Evolutionary conservation across 2,797 vertebrate genomes (phyloP), one percentile per base, ranked within the genome.

Genomic region (Hephaestus fuliginosus): DNA sequence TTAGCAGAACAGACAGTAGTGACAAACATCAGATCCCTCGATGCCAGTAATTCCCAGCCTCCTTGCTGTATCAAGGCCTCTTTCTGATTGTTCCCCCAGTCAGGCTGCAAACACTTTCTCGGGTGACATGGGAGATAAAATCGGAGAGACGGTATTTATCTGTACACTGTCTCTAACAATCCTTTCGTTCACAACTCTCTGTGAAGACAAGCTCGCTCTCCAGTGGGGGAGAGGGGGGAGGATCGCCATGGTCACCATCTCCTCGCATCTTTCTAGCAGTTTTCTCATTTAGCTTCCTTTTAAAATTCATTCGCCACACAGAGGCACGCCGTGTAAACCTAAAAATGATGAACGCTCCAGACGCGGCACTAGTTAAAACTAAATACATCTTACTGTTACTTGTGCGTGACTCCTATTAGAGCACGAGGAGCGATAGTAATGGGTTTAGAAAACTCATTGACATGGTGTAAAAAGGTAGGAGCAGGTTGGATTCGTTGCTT

Each of bases 381-480:
- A 67, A 82, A 79, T 22, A 71, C 71, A 85, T 80, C 33, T 71
- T 55, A 44, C 64, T 49, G 69, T 67, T 80, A 52, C 57, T 57
- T 8, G 17, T 61, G 83, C 72, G 66, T 84, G 82, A 89, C 79
- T 86, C 81, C 61, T 52, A 80, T 80, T 76, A 76, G 72, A 39
- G 52, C 68, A 60, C 9, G 52, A 28, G 68, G 44, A 78, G 80
- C 76, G 83, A 84, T 55, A 41, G 57, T 89, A 90, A 91, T 86
- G 70, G 85, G 66, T 89, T 91, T 77, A 68, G 81, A 88, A 85
- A 91, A 85, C 84, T 86, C 83, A 85, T 28, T 85, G 75, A 88
- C 80, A 85, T 67, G 76, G 55, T 76, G 74, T 49, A 84, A 81
- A 84, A 33, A 78, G 46, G 65, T 74, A 58, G 22, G 56, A 60